Percentiles rank a stretch among this genome's conserved stretches.
These are phyloP conservation scores for Rhinolophus sinicus DNA, from an alignment of 2,113 vertebrate genomes.

Conservation along the genomic window DNA sequence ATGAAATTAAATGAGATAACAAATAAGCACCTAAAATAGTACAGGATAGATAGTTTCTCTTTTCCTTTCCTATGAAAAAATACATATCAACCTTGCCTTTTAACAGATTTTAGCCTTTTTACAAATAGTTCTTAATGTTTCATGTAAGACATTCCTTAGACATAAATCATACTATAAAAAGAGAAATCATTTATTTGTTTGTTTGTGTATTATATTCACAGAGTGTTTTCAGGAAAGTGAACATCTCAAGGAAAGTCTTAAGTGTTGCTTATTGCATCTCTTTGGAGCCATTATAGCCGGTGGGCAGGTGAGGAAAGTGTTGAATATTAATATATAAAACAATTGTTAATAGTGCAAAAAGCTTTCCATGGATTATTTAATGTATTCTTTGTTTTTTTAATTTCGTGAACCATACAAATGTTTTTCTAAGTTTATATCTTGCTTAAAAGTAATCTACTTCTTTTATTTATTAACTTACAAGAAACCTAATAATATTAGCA, in stretches of 20 bases:
- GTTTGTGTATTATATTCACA: slow-evolving; percentile 80
- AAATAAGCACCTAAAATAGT: neutral
- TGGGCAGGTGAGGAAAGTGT: slow-evolving; percentile 90
- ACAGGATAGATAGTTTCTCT: neutral
- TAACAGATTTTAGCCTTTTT: neutral
- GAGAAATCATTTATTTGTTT: slow-evolving; percentile 50
- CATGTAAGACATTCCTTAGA: slow-evolving; percentile 26
- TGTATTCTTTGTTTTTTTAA: slow-evolving; percentile 52
- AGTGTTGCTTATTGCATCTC: slow-evolving; percentile 96
- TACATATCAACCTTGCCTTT: neutral
- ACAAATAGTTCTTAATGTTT: slow-evolving; percentile 36
- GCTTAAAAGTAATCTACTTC: slow-evolving; percentile 53
- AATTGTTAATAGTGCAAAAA: neutral
- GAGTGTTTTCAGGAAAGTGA: slow-evolving; percentile 99
- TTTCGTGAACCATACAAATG: neutral
- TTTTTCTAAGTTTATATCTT: slow-evolving; percentile 46
- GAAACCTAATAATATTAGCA: neutral
- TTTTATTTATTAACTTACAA: slow-evolving; percentile 31
- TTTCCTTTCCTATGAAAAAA: slow-evolving; percentile 37
- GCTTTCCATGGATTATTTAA: slow-evolving; percentile 2
- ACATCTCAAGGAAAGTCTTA: slow-evolving; percentile 97
- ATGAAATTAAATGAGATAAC: neutral
- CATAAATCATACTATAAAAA: slow-evolving; percentile 43
- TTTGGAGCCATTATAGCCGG: slow-evolving; percentile 98
- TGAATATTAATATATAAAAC: slow-evolving; percentile 59